Percentiles rank a stretch among this genome's conserved stretches.
phyloP scores from a whole-genome alignment of 2,888 invertebrate species.

The Heliconius erato region DNA sequence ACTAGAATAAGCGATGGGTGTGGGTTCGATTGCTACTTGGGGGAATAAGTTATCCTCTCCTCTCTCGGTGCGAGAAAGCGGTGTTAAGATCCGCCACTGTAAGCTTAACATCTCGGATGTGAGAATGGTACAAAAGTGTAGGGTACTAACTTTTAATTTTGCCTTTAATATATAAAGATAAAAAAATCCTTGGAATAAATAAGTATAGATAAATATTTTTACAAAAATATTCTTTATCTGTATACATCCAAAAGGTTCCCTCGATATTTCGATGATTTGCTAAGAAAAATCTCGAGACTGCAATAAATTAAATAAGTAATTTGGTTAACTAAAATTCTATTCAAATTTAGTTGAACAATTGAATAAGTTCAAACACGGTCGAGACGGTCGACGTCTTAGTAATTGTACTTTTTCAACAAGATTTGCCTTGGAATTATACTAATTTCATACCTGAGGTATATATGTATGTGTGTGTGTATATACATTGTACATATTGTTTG shows the following conservation, averaged over 20 bases:
- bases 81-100: no score
- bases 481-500: not conserved
- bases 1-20: no score
- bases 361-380: conserved; percentile 11
- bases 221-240: not conserved
- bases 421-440: conserved; percentile 8
- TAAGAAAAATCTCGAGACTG: conserved; percentile 3
- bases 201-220: not conserved
- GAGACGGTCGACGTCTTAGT: conserved; percentile 11
- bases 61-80: no score
- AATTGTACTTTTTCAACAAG: not conserved
- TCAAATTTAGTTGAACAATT: conserved; percentile 16
- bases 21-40: no score
- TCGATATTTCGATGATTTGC: not conserved
- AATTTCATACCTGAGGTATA: not conserved
- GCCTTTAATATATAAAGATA: not conserved
- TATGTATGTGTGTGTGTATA: not conserved
- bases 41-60: no score
- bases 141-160: not conserved
- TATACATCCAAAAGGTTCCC: not conserved
- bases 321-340: not conserved
- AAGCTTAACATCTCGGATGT: no score
- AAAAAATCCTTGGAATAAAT: no score
- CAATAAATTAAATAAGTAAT: conserved; percentile 13
- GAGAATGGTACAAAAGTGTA: no score